Evolutionary conservation across 2,888 invertebrate species (phyloP).

Genomic region (Acanthosoma haemorrhoidale): DNA sequence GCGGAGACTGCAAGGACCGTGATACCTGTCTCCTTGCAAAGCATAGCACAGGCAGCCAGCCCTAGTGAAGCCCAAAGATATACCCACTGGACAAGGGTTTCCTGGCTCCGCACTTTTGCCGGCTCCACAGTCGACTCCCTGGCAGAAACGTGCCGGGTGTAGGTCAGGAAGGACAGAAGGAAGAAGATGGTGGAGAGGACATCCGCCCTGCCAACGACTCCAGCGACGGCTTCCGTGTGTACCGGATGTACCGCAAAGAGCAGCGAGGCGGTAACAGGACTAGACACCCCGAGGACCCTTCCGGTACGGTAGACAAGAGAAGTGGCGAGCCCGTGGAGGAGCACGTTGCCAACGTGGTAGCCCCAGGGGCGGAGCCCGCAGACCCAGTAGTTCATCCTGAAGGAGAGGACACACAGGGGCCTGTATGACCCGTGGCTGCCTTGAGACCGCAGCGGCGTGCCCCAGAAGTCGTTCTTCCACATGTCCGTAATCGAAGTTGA

Average conservation of each 20-base stretch:
- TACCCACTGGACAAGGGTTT: slow-evolving; percentile 38
- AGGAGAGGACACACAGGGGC: slow-evolving; percentile 83
- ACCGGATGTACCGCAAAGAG: slow-evolving; percentile 93
- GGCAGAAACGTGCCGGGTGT: slow-evolving; percentile 64
- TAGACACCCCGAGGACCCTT: slow-evolving; percentile 54
- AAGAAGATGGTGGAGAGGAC: slow-evolving; percentile 86
- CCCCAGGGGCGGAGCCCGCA: slow-evolving; percentile 74
- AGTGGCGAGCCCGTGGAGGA: slow-evolving; percentile 80
- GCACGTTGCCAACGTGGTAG: slow-evolving; percentile 79
- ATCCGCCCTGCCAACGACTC: slow-evolving; percentile 92
- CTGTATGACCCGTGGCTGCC: slow-evolving; percentile 97
- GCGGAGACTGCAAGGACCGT: slow-evolving; percentile 86
- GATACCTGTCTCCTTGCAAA: slow-evolving; percentile 93
- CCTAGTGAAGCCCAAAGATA: slow-evolving; percentile 39
- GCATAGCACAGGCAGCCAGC: slow-evolving; percentile 71
- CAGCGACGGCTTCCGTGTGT: slow-evolving; percentile 94
- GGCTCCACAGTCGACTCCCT: slow-evolving; percentile 17
- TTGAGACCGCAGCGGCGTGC: slow-evolving; percentile 83
- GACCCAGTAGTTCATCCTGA: slow-evolving; percentile 73
- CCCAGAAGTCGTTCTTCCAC: slow-evolving; percentile 95
- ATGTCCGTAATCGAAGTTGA: slow-evolving; percentile 64
- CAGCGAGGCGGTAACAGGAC: slow-evolving; percentile 52
- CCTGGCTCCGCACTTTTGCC: slow-evolving; percentile 29
- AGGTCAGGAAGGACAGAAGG: slow-evolving; percentile 78
- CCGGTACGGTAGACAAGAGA: slow-evolving; percentile 50